Conservation (phyloP, 2,888 invertebrate species). For the Adineta ricciae region DNA sequence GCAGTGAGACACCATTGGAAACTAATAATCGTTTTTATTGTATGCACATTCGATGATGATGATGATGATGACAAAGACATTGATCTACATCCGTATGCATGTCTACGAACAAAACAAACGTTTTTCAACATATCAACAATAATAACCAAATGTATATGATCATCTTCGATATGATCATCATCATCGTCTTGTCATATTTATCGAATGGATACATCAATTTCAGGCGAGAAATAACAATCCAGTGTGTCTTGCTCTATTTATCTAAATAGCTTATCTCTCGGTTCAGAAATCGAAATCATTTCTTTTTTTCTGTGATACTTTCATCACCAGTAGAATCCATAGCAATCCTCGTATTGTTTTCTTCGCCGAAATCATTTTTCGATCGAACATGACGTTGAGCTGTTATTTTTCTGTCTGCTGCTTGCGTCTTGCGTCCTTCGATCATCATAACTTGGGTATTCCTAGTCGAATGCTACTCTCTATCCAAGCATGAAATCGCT, state of each 20-base stretch:
- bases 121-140: neutral
- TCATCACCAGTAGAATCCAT: too few relatives aligned
- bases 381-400: neutral
- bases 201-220: neutral
- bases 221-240: neutral
- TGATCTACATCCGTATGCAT: neutral
- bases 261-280: neutral
- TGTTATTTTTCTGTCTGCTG: neutral
- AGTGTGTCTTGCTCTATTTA: neutral
- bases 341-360: neutral
- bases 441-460: neutral
- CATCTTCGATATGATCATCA: neutral
- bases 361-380: neutral
- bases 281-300: neutral
- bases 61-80: neutral
- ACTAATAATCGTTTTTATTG: neutral
- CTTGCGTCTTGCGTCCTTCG: neutral
- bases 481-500: neutral
- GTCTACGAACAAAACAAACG: neutral
- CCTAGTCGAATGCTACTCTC: neutral
- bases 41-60: neutral
- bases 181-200: neutral
- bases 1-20: neutral
- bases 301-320: too few relatives aligned
- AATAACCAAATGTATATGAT: neutral